Base-by-base conservation (phyloP, 2,113 vertebrate species). In the Mesoclemmys tuberculata region DNA sequence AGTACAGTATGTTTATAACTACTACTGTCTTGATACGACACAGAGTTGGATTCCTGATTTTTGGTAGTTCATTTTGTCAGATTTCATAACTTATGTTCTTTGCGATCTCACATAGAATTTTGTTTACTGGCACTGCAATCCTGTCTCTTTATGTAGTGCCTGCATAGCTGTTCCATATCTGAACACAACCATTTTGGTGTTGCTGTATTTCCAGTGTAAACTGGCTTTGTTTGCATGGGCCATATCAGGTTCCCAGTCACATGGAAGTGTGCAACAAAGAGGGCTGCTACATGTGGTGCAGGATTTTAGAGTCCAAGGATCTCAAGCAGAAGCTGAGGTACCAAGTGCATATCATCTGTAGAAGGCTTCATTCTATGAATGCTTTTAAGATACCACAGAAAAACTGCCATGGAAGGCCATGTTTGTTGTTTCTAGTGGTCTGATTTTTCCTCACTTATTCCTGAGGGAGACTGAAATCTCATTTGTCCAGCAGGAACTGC, bases 281-380 rank as follows among this genome's bases (percentile, higher is more conserved):
- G 51, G 52, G 68, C 48, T 54, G 27, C 46, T 83, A 80, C 22
- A 11, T 61, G 12, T 68, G 90, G 90, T 96, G 87, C 52, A 90
- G 61, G 64, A 58, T 94, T 96, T 93, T 77, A 19, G 92, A 77
- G n/a, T 84, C 56, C 81, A 6, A 84, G 64, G 79, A 89, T 93
- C 38, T 92, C 79, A 96, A 97, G 93, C 94, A 97, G 96, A 98
- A 97, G 92, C 93, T 96, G 94, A 94, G 93, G 89, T 95, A 90
- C 5, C 3, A 89, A 93, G 91, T 93, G 80, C 87, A 5, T 91
- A 35, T 82, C 0, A 0, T 24, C 0, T 61, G 8, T 82, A 8
- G 14, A 81, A 91, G 48, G 51, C 51, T 85, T 77, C 3, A 81
- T 90, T 92, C 84, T 85, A 13, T 38, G 61, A n/a, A 58, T 27